Evolutionary conservation across 2,113 vertebrate genomes (phyloP), one percentile per base, ranked within the genome.

Genomic region (Urocolius indicus): DNA sequence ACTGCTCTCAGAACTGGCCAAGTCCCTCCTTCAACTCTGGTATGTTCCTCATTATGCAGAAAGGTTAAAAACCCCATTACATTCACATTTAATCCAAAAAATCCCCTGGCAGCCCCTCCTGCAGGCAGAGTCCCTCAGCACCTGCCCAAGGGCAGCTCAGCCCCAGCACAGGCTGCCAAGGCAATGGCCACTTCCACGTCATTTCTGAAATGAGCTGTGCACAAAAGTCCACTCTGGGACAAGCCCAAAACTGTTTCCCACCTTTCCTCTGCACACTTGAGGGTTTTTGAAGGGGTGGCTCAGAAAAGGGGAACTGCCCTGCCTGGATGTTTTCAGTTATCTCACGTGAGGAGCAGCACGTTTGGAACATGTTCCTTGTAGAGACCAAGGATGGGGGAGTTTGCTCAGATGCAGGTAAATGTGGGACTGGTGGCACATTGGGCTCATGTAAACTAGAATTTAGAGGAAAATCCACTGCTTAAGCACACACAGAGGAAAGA

Each of bases 121-220:
- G 27, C 2, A 34, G 27, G 41, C 46, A 16, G 14, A 32, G 10
- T 10, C 11, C 16, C 87, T 51, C 65, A 26, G 71, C 7, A 8
- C 23, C 57, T 14, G 34, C 3, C 62, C 46, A 18, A 15, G 38
- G 48, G 51, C 14, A 48, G 45, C 74, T 48, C 0, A 1, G 5
- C 54, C 48, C 73, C 30, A 41, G 5, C 5, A 38, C 11, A 30
- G 16, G 45, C 38, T 32, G 22, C 0, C 0, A 12, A 66, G 55
- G 38, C 9, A 46, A 16, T 0, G 2, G 32, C 78, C 61, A 15
- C 36, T 17, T 13, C 29, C 22, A 0, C 45, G 5, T 29, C 11
- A 62, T 13, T 5, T 21, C 32, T 9, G 20, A 9, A 10, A 6
- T 5, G 82, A 74, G 30, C 12, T 34, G 15, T 49, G 66, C 26